Conservation (phyloP, 2,797 vertebrate species). For the Danio aesculapii region DNA sequence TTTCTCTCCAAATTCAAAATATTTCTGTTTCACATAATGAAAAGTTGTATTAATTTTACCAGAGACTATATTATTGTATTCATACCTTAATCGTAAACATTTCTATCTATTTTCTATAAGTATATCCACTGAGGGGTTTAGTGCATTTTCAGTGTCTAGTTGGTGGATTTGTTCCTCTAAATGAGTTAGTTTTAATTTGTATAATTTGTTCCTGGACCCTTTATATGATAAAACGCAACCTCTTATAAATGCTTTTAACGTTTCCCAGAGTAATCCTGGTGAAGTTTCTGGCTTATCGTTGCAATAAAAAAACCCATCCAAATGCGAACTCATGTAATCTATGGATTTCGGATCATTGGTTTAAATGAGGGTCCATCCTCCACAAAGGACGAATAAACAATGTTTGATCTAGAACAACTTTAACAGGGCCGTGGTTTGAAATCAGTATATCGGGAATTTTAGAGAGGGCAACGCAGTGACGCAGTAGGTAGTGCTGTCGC, state of each 20-base stretch:
- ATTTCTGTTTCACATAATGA: not conserved
- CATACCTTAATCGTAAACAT: not conserved
- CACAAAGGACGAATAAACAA: not conserved
- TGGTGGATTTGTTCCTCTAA: conserved; percentile 11
- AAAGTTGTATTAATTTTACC: conserved; percentile 14
- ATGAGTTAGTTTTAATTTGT: not conserved
- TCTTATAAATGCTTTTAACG: conserved; percentile 28
- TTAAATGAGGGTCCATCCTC: not conserved
- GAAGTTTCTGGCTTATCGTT: conserved; percentile 29
- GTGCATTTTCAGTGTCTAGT: conserved; percentile 12
- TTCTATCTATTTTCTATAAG: conserved; percentile 14
- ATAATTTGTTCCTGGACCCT: conserved; percentile 10
- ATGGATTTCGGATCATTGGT: not conserved
- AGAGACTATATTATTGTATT: conserved; percentile 1
- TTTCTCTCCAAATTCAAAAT: conserved; percentile 27
- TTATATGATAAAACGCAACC: conserved; percentile 40
- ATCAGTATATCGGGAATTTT: too few species aligned
- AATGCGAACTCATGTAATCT: not conserved
- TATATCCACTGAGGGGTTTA: not conserved
- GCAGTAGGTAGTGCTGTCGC: too few species aligned
- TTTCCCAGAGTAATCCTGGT: conserved; percentile 21
- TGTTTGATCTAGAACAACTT: not conserved
- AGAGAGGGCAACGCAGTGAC: too few species aligned
- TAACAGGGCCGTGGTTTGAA: not conserved
- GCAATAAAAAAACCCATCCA: conserved; percentile 11